Evolutionary conservation across 2,113 vertebrate species (phyloP), one percentile per base, ranked within the genome.

Genomic region (Anseranas semipalmata): DNA sequence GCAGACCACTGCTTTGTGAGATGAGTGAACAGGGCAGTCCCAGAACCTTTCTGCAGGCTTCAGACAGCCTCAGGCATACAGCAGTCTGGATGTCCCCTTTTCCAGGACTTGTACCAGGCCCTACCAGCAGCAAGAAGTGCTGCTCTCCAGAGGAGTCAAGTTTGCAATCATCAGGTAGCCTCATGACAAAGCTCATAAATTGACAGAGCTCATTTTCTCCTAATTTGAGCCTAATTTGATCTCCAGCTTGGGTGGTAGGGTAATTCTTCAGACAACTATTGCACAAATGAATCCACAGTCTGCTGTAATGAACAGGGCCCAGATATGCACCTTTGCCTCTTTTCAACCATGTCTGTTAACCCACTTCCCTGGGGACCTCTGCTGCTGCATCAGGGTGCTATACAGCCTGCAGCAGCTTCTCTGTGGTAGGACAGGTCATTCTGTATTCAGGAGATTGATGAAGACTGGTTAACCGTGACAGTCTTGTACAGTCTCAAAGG

Each of bases 1-100:
- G 19, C 19, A 16, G 3, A 19, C 15, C 32, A 4, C 13, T 8
- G 22, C n/a, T 60, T 65, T 1, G 0, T 7, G 33, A 55, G 43
- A 52, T n/a, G 32, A 28, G 19, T 5, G 13, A 58, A 9, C 6
- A n/a, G 24, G 15, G 6, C 33, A 9, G 11, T 59, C 41, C 24
- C 9, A 14, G 2, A 20, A 48, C 10, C 32, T 15, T 27, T 6
- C 41, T 52, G 32, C n/a, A 9, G 5, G 41, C 41, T 63, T 21
- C 25, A 21, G 27, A 39, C 33, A 59, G 18, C 35, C 43, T 16
- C 0, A 0, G 22, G 28, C 45, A 20, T 28, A 24, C 15, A 39
- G 37, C 27, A 39, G 7, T 41, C 22, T 7, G 9, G 13, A 24
- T 28, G 18, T 30, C 20, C 45, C 11, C 30, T 73, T 60, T 48